Evolutionary conservation across 1,140 invertebrate genomes (phyloP).

Genomic region (Trichonephila clavipes): DNA sequence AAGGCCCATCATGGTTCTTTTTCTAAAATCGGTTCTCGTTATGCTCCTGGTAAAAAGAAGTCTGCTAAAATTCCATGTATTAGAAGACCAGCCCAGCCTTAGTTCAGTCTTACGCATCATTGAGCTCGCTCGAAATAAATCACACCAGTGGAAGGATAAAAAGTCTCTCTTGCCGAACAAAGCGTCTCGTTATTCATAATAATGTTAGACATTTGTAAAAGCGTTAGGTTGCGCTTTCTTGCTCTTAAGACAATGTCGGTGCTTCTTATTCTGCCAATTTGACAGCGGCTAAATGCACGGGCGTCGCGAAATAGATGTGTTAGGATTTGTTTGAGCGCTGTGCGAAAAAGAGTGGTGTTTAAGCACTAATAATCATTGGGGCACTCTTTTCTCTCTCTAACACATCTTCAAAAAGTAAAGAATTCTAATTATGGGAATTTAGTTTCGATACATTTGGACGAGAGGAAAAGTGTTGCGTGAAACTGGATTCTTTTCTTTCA

Average conservation of each 20-base stretch:
- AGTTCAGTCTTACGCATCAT: conserved; percentile 46
- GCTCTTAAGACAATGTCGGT: conserved; percentile 63
- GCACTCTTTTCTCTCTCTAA: background rate
- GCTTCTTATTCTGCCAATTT: conserved; percentile 42
- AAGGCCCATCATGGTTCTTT: conserved; percentile 42
- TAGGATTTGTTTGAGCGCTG: conserved; percentile 41
- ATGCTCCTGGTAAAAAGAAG: conserved; percentile 47
- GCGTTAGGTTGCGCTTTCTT: conserved; percentile 50
- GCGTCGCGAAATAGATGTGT: background rate
- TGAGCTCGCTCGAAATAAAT: conserved; percentile 67
- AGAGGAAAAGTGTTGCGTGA: background rate
- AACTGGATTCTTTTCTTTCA: background rate
- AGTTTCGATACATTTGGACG: background rate
- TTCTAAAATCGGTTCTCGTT: conserved; percentile 46
- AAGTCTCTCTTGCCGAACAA: conserved; percentile 51
- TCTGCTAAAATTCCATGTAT: conserved; percentile 30
- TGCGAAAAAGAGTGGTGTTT: conserved; percentile 1
- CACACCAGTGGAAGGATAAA: conserved; percentile 49
- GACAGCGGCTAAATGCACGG: conserved; percentile 45
- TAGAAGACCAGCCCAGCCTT: background rate
- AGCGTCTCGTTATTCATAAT: conserved; percentile 73
- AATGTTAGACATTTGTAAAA: conserved; percentile 71
- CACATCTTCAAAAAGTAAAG: background rate
- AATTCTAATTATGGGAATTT: conserved; percentile 19
- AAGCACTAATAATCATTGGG: conserved; percentile 26